Percentiles rank a stretch among this genome's conserved stretches.
Conservation (phyloP, 2,888 invertebrate species). For the Sarcophaga subvicina region DNA sequence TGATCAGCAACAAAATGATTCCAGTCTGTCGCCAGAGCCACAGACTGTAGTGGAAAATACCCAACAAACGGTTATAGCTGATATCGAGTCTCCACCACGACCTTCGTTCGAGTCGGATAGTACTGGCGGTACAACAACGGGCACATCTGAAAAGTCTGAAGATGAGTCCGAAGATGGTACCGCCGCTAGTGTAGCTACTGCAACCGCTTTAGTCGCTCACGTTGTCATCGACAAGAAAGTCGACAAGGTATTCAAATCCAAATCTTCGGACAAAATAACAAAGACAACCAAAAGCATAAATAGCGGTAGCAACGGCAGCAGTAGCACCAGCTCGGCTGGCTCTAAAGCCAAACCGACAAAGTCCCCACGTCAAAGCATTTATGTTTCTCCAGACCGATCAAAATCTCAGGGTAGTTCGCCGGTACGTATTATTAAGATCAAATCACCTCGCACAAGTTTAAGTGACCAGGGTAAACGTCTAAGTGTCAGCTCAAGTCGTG, state of each 20-base stretch:
- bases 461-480: conserved; percentile 81
- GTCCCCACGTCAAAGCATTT: conserved; percentile 84
- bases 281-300: conserved; percentile 62
- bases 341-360: conserved; percentile 75
- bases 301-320: conserved; percentile 70
- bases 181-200: conserved; percentile 58
- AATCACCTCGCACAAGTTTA: conserved; percentile 84
- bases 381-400: conserved; percentile 83
- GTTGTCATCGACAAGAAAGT: conserved; percentile 81
- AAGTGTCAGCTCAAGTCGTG: conserved; percentile 79
- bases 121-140: conserved; percentile 74
- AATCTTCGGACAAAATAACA: conserved; percentile 72
- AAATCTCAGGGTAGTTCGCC: conserved; percentile 81
- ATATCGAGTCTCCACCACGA: conserved; percentile 79
- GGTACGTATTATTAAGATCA: conserved; percentile 81
- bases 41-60: conserved; percentile 81
- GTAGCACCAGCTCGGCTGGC: conserved; percentile 71
- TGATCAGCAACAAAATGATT: conserved; percentile 80
- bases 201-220: conserved; percentile 71
- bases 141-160: conserved; percentile 80
- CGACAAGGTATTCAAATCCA: conserved; percentile 81
- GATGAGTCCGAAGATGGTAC: conserved; percentile 79
- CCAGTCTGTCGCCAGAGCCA: conserved; percentile 80
- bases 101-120: conserved; percentile 78
- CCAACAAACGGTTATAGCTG: conserved; percentile 78